Evolutionary conservation across 2,797 vertebrate species (phyloP).

Genomic region (Esox lucius): DNA sequence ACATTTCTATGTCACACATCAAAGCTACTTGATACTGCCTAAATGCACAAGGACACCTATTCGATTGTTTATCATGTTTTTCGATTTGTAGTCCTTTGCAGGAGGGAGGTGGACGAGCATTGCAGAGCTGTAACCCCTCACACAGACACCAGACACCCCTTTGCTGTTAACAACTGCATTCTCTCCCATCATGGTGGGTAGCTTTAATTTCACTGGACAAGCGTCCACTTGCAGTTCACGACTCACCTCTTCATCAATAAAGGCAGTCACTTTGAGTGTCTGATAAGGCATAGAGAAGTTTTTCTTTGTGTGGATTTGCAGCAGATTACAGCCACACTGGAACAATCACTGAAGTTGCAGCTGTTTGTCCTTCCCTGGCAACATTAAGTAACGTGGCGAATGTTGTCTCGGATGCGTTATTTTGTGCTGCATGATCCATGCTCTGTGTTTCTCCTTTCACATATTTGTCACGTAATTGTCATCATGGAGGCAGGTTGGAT

Average conservation of each 20-base stretch:
- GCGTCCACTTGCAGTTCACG: slow-evolving; percentile 7
- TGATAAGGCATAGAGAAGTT: slow-evolving; percentile 18
- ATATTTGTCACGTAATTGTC: neutral
- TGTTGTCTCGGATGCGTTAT: neutral
- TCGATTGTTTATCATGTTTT: too few species aligned
- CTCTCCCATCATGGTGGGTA: slow-evolving; percentile 23
- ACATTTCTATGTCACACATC: too few species aligned
- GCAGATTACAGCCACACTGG: slow-evolving; percentile 11
- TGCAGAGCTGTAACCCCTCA: slow-evolving; percentile 21
- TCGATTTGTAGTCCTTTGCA: neutral
- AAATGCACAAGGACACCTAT: too few species aligned
- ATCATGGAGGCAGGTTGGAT: slow-evolving; percentile 18
- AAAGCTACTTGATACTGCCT: too few species aligned
- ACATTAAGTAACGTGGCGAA: neutral
- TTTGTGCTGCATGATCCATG: neutral
- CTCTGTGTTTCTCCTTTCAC: neutral
- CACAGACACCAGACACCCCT: slow-evolving; percentile 6
- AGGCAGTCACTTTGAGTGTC: slow-evolving; percentile 12
- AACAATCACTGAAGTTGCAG: slow-evolving; percentile 17
- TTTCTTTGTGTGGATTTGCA: slow-evolving; percentile 5
- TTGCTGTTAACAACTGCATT: slow-evolving; percentile 6
- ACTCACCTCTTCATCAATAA: slow-evolving; percentile 9
- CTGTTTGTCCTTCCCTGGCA: neutral
- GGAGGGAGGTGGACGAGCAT: neutral
- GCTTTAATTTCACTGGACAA: slow-evolving; percentile 26